Evolutionary conservation across 2,888 invertebrate species (phyloP).

Genomic region (Peribatodes rhomboidaria): DNA sequence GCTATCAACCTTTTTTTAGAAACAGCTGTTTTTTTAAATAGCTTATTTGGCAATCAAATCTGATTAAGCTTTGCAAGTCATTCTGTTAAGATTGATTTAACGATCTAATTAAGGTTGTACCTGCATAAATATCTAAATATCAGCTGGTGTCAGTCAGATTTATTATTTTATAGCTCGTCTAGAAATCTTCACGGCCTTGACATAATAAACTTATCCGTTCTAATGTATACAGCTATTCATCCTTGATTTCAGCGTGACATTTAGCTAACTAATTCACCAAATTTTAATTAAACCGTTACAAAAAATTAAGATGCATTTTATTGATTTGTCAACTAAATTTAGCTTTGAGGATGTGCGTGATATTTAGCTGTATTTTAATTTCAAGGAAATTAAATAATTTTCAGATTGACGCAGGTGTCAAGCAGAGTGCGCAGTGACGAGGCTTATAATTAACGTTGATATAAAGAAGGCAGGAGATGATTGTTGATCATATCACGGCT

Average conservation of each 20-base stretch:
- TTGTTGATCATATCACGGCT: too few species aligned
- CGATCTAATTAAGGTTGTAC: background rate
- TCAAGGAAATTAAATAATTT: too few species aligned
- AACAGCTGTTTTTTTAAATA: too few species aligned
- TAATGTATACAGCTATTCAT: conserved; percentile 32
- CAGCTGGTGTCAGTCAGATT: conserved; percentile 1
- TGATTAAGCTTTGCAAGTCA: too few species aligned
- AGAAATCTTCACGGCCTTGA: conserved; percentile 43
- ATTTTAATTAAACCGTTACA: conserved; percentile 14
- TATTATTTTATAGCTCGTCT: conserved; percentile 16
- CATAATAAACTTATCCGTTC: conserved; percentile 44
- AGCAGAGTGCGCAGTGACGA: too few species aligned
- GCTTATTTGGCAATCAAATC: too few species aligned
- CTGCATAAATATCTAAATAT: conserved; percentile 6
- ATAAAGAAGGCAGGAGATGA: too few species aligned
- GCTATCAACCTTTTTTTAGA: too few species aligned
- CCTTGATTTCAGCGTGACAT: conserved; percentile 44
- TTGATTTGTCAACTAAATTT: background rate
- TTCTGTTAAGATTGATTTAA: background rate
- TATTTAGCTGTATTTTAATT: too few species aligned
- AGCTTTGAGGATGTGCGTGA: background rate
- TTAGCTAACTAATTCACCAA: conserved; percentile 28
- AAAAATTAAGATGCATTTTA: conserved; percentile 11
- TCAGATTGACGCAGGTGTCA: too few species aligned
- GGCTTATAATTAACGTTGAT: too few species aligned